phyloP scores from a whole-genome alignment of 2,113 vertebrate species.

The crab-eating macaque (Macaca fascicularis) region T2T-MFA8v1.1 NC_088385.1:137817001-137817500 shows the following conservation, averaged over 20 bases:
- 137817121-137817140: not conserved
- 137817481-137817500: accelerated
- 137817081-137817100: no score
- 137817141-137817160: not conserved
- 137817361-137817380: not conserved
- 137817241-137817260: not conserved
- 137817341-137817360: not conserved
- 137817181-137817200: not conserved
- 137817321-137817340: accelerated
- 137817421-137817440: not conserved
- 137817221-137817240: not conserved
- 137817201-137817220: not conserved
- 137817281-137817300: not conserved
- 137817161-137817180: not conserved
- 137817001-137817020: accelerated
- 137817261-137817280: accelerated
- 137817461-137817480: not conserved
- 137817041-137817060: not conserved
- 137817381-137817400: not conserved
- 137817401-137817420: no score
- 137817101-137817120: not conserved
- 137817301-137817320: not conserved
- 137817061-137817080: no score
- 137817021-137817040: not conserved
- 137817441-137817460: not conserved